Evolutionary conservation across 2,888 invertebrate species (phyloP).

Genomic region (Drosophila macrospina): DNA sequence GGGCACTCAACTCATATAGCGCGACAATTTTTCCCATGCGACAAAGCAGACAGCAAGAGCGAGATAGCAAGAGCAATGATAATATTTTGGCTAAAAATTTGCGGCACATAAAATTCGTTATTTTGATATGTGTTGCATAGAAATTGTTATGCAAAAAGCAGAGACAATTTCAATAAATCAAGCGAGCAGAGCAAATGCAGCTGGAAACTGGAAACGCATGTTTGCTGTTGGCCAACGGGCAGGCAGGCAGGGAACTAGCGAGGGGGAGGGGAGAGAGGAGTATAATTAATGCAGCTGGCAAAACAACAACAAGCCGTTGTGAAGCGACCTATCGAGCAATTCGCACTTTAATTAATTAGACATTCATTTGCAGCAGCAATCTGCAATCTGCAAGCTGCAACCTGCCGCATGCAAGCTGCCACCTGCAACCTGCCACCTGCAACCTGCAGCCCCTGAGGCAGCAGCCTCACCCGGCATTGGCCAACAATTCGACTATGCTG

Average conservation of each 20-base stretch:
- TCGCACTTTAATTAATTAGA: constrained; percentile 81
- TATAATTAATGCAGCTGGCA: constrained; percentile 67
- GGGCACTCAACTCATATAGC: constrained; percentile 4
- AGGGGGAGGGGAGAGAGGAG: constrained; percentile 25
- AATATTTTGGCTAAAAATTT: constrained; percentile 53
- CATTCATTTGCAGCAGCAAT: constrained; percentile 68
- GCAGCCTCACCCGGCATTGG: not conserved
- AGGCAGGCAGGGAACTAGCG: not conserved
- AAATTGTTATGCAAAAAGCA: constrained; percentile 41
- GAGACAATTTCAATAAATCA: constrained; percentile 51
- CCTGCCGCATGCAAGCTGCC: too few relatives aligned
- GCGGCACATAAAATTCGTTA: constrained; percentile 51
- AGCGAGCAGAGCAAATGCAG: constrained; percentile 17
- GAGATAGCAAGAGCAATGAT: constrained; percentile 28
- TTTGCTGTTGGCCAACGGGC: constrained; percentile 44
- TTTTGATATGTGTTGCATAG: constrained; percentile 48
- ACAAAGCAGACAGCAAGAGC: constrained; percentile 1
- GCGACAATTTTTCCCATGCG: constrained; percentile 30
- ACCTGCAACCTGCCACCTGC: constrained; percentile 23
- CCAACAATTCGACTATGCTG: constrained; percentile 22
- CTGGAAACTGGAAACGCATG: constrained; percentile 40
- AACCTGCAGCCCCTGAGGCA: constrained; percentile 44
- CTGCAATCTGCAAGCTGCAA: constrained; percentile 19
- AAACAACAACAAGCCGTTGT: constrained; percentile 49
- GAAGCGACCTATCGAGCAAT: constrained; percentile 52